phyloP scores from a whole-genome alignment of 2,888 invertebrate species.

The Hypercompe scribonia region DNA sequence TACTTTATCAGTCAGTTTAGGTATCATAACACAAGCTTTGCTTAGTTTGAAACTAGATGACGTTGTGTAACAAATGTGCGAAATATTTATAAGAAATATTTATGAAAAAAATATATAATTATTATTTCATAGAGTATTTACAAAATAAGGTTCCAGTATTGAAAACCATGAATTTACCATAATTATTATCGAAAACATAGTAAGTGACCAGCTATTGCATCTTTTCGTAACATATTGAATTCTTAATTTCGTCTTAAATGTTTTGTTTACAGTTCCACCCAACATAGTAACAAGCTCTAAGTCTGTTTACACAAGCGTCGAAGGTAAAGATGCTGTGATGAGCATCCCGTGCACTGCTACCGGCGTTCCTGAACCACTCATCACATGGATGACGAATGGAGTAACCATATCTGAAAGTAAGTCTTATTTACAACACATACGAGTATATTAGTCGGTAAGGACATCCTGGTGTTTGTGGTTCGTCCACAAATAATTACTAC shows the following conservation, averaged over 20 bases:
- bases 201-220: too few species aligned
- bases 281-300: conserved; percentile 23
- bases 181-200: too few species aligned
- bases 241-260: not conserved
- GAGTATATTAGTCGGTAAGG: too few species aligned
- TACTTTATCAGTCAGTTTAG: too few species aligned
- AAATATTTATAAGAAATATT: too few species aligned
- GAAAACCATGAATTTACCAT: too few species aligned
- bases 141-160: not conserved
- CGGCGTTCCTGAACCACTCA: conserved; percentile 34
- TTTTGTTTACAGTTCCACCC: conserved; percentile 24
- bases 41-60: too few species aligned
- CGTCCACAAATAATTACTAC: not conserved
- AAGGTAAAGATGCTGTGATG: conserved; percentile 26
- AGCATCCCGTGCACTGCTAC: conserved; percentile 31
- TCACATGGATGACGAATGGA: conserved; percentile 31
- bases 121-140: not conserved
- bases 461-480: too few species aligned
- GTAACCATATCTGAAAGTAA: conserved; percentile 28
- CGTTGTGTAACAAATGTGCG: too few species aligned
- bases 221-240: too few species aligned
- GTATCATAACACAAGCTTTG: too few species aligned
- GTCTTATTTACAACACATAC: not conserved
- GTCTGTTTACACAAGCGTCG: conserved; percentile 19
- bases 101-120: too few species aligned